Evolutionary conservation across 1,140 invertebrate species (phyloP), one percentile per base, ranked within the genome.

Genomic region (Lithobius niger): DNA sequence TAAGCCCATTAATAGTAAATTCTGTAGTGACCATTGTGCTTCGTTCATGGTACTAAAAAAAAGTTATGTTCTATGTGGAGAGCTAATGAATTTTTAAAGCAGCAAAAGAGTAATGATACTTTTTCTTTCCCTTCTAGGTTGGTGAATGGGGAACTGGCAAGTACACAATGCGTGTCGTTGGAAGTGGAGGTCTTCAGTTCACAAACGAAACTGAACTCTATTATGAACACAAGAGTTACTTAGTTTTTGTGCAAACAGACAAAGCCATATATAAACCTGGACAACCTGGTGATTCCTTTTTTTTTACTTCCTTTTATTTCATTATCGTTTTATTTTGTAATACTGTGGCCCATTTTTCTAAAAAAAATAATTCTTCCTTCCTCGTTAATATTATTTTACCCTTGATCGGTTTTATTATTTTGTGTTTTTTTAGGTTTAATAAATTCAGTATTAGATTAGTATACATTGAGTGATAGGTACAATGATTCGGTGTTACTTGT

Each of bases 181-280:
- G 88, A 3, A 70, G 79, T n/a, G 77, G 80, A 18, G 87, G 85
- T 1, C 70, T 87, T 2, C 73, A 77, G 21, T 93, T 94, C 67
- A 69, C 71, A 19, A 83, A 88, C 58, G 78, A 81, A 15, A 84
- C 83, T 1, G 72, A 76, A 0, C 64, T 95, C 1, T 71, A 79
- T 2, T 92, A 83, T 69, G 76, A 84, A 19, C 79, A 82, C 49
- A 90, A 94, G 67, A 89, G 84, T 63, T 86, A 87, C 60, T 88
- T 88, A 6, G 79, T 93, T 1, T 91, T 95, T 62, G 81, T 97
- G 58, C 92, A 97, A 69, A 95, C 91, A 0, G 93, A 97, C 71
- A 89, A 92, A 71, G 81, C 86, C 1, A 84, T 95, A 54, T 97
- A 97, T 68, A 89, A 94, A 66, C 91, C 91, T 0, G 81, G 83